Conservation (phyloP, 2,113 vertebrate genomes). For the Centrocercus urophasianus region DNA sequence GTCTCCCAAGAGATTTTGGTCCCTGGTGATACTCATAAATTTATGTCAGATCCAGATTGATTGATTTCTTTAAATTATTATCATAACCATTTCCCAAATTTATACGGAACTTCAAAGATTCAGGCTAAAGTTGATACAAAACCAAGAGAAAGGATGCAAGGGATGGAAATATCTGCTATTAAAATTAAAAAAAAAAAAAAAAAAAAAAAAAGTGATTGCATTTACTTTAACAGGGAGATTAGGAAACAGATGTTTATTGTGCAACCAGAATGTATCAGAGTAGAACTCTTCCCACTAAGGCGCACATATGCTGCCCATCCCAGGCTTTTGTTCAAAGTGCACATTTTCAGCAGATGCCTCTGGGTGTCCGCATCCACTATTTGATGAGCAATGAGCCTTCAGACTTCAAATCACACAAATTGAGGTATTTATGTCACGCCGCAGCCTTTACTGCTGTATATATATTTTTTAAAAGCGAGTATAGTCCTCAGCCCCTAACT, state of each 20-base stretch:
- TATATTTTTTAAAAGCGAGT: background rate
- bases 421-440: background rate
- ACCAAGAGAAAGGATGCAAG: background rate
- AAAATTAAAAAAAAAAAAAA: background rate
- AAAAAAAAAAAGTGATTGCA: background rate
- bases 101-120: background rate
- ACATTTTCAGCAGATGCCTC: background rate
- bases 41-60: background rate
- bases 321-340: background rate
- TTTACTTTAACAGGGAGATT: background rate
- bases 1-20: background rate
- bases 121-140: background rate
- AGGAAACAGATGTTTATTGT: background rate
- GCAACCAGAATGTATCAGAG: background rate
- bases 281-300: background rate
- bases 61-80: background rate
- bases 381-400: background rate
- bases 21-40: background rate
- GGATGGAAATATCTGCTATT: background rate
- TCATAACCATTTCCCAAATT: background rate
- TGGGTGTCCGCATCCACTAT: background rate
- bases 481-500: rapidly evolving
- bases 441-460: background rate
- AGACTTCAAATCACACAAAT: background rate
- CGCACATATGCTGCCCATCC: background rate